Base-by-base conservation (phyloP, 2,113 vertebrate genomes). In the Triplophysa rosa region DNA sequence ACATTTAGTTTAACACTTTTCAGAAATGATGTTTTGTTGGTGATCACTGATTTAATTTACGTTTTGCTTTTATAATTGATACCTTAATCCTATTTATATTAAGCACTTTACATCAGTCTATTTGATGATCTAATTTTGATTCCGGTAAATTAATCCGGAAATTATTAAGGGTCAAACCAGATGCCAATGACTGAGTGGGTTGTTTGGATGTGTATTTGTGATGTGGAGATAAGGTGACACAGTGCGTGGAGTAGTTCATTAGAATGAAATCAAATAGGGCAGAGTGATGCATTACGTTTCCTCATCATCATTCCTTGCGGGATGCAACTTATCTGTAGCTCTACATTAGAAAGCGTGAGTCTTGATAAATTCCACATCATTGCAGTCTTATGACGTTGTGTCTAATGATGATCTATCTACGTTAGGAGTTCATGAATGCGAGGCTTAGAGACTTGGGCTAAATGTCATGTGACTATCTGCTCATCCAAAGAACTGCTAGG, bases 261-360 rank as follows among this genome's bases (percentile, higher is more conserved):
- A 66, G 69, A 42, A 73, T 12, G 49, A 40, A 23, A 78, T 78
- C 74, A 78, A 37, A 77, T 33, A 58, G 45, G 59, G 62, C 26
- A 58, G 59, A 77, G 33, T 24, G 76, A 75, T 64, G 81, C 79
- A 85, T 84, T 72, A 84, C 47, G 23, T 68, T 70, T 66, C 8
- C 73, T 82, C 59, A 65, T 83, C 56, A 23, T 65, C 64, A 80
- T 80, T 83, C 71, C 6, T n/a, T 8, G 71, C 66, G 70, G 71
- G 66, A 56, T 59, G 14, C 71, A 71, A 47, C 66, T 14, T 82
- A 45, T 82, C 71, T 61, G 45, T n/a, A 65, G 37, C 56, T 78
- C 70, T 73, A 79, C 73, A 76, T 82, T 77, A 74, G 77, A 80
- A 84, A 70, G 83, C 77, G 80, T 78, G 80, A 58, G 82, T 63